Conservation (phyloP, 2,113 vertebrate genomes). For the Rhegmatorhina hoffmannsi region DNA sequence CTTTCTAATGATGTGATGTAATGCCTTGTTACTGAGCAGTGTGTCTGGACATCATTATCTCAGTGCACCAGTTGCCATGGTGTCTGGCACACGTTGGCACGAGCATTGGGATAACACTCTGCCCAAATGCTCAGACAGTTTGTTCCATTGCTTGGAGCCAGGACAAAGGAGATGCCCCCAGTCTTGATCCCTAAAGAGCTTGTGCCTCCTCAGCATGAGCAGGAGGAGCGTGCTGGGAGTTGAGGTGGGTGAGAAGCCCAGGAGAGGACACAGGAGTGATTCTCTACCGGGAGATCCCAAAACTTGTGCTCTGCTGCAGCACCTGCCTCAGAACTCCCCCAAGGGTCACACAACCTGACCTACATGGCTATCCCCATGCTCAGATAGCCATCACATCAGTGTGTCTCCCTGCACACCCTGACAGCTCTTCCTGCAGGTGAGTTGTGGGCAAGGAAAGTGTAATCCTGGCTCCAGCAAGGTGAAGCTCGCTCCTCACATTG, state of each 20-base stretch:
- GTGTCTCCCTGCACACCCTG: neutral
- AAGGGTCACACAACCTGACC: fast-evolving
- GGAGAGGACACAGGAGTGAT: neutral
- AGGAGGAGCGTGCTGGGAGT: neutral
- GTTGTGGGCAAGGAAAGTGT: neutral
- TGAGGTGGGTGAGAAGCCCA: neutral
- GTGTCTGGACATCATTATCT: neutral
- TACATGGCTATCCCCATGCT: fast-evolving
- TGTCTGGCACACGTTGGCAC: neutral
- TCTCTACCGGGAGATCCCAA: neutral
- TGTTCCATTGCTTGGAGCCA: neutral
- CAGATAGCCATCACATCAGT: fast-evolving
- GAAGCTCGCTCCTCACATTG: neutral
- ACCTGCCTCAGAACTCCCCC: neutral
- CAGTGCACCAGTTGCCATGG: neutral
- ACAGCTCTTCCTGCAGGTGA: neutral
- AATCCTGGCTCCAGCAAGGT: neutral
- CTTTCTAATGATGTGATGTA: neutral
- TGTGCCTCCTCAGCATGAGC: neutral
- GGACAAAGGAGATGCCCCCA: neutral
- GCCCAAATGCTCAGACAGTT: neutral
- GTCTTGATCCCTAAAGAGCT: neutral
- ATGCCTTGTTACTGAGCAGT: neutral
- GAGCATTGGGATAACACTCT: neutral
- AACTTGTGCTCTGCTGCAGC: neutral